These are phyloP conservation scores for Apodemus agrarius DNA, from an alignment of 2,797 vertebrate species.

Conservation along the genomic window DNA sequence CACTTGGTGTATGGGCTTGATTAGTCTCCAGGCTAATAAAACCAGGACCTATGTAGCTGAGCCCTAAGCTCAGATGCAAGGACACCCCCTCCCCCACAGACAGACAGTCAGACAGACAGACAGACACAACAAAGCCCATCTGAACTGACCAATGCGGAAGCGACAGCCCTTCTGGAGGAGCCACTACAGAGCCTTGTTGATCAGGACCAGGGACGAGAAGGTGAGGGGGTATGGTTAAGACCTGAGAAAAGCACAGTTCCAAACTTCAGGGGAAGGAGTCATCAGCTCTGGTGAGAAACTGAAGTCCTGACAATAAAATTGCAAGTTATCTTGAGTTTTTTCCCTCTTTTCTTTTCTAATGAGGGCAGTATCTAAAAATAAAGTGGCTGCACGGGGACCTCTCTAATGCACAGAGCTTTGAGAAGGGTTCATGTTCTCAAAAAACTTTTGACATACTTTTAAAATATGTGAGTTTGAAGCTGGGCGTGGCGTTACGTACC, in stretches of 20 bases:
- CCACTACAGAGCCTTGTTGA: neutral
- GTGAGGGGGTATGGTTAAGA: neutral
- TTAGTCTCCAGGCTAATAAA: neutral
- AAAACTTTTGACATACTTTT: constrained; percentile 50
- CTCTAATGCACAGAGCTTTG: constrained; percentile 1
- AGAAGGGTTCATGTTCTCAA: constrained; percentile 20
- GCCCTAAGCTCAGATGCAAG: neutral
- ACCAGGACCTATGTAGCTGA: neutral
- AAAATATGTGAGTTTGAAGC: constrained; percentile 11
- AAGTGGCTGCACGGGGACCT: neutral
- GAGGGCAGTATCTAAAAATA: constrained; percentile 73
- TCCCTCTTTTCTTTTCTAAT: neutral
- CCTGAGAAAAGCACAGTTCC: neutral
- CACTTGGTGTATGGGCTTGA: rapidly evolving
- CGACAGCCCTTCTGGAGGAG: neutral
- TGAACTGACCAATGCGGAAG: neutral
- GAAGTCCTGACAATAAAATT: constrained; percentile 54
- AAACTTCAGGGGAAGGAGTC: neutral
- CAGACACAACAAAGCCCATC: neutral
- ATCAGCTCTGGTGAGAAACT: constrained; percentile 26
- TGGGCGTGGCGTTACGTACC: neutral
- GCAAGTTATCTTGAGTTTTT: constrained; percentile 54
- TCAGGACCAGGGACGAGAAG: neutral
- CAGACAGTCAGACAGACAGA: neutral
- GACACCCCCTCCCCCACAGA: neutral